phyloP scores from a whole-genome alignment of 2,797 vertebrate species.

The Chaenodraco wilsoni region DNA sequence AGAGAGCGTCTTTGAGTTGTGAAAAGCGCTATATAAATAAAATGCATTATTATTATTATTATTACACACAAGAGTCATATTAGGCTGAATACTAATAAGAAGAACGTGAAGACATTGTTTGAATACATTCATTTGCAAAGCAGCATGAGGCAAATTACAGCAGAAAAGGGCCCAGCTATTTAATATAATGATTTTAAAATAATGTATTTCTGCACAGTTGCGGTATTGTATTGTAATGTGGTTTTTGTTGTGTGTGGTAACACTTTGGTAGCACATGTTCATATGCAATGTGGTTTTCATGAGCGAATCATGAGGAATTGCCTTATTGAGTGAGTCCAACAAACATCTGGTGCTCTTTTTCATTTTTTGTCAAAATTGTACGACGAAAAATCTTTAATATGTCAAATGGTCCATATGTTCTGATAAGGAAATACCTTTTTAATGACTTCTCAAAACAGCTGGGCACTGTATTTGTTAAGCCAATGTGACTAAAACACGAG shows the following conservation, averaged over 20 bases:
- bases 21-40: no score
- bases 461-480: no score
- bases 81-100: slow-evolving; percentile 34
- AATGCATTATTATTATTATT: no score
- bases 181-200: slow-evolving; percentile 14
- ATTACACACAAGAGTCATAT: slow-evolving; percentile 16
- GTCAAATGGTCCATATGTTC: no score
- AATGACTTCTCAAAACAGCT: no score
- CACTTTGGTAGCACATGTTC: no score
- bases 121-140: slow-evolving; percentile 26
- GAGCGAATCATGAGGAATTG: not conserved
- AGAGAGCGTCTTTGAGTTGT: not conserved
- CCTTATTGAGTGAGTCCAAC: not conserved
- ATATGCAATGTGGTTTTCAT: not conserved
- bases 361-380: no score
- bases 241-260: not conserved
- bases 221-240: not conserved
- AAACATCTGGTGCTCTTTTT: no score
- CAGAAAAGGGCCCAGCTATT: not conserved
- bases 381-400: no score
- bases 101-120: slow-evolving; percentile 19
- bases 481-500: no score
- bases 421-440: no score
- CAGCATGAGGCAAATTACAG: slow-evolving; percentile 17
- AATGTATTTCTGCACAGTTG: not conserved